Evolutionary conservation across 2,113 vertebrate genomes (phyloP).

Genomic region (Daubentonia madagascariensis): DNA sequence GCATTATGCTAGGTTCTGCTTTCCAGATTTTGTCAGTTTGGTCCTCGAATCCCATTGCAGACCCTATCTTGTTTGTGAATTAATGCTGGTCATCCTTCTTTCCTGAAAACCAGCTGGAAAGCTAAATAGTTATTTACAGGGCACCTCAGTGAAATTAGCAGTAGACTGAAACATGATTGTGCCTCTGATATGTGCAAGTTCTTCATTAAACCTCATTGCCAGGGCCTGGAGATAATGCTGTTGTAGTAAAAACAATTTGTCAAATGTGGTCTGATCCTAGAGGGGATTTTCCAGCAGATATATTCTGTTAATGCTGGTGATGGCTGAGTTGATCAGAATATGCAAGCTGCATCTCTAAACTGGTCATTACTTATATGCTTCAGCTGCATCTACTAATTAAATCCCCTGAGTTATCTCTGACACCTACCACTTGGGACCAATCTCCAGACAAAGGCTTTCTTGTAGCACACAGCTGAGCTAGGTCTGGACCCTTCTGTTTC

Average conservation of each 20-base stretch:
- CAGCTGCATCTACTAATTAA: conserved; percentile 67
- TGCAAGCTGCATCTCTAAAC: not conserved
- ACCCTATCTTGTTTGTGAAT: conserved; percentile 3
- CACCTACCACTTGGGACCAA: conserved; percentile 59
- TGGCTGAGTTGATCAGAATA: conserved; percentile 31
- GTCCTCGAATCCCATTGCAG: not conserved
- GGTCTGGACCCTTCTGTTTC: not conserved
- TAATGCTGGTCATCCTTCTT: not conserved
- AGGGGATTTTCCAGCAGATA: conserved; percentile 56
- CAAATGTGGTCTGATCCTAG: conserved; percentile 2
- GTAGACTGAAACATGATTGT: not conserved
- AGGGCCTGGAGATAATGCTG: not conserved
- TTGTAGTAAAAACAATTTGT: conserved; percentile 44
- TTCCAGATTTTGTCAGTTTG: not conserved
- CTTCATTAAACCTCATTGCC: conserved; percentile 26
- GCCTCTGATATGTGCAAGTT: not conserved
- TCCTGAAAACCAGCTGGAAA: conserved; percentile 29
- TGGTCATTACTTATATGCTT: conserved; percentile 26
- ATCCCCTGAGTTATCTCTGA: not conserved
- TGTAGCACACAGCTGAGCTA: not conserved
- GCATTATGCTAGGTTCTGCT: not conserved
- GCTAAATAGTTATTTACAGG: not conserved
- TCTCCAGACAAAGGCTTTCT: conserved; percentile 52
- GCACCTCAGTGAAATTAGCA: conserved; percentile 22
- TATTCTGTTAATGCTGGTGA: conserved; percentile 34